Conservation (phyloP, 2,797 vertebrate species). For the Acanthis flammea region DNA sequence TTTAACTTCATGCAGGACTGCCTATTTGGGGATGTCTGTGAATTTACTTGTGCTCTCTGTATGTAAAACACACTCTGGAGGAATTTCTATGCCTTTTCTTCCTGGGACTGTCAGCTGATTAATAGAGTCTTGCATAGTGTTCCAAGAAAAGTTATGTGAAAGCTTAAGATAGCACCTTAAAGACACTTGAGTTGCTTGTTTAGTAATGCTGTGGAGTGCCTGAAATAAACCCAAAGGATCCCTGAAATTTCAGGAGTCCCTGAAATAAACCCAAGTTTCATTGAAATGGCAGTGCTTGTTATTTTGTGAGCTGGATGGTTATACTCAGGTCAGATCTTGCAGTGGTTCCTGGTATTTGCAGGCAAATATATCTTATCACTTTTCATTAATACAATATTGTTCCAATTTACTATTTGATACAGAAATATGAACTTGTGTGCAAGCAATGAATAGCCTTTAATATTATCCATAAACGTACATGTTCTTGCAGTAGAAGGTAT, state of each 20-base stretch:
- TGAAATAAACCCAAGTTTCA: background rate
- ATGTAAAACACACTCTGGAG: background rate
- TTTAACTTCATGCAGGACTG: background rate
- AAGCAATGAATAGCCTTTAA: background rate
- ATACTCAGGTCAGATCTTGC: background rate
- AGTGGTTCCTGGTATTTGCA: background rate
- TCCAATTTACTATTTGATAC: background rate
- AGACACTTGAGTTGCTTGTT: background rate
- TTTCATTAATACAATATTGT: background rate
- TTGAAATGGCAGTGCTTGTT: background rate
- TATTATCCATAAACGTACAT: background rate
- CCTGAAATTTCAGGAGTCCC: background rate
- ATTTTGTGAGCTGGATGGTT: background rate
- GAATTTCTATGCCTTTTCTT: background rate
- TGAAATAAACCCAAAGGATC: background rate
- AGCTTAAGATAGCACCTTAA: background rate
- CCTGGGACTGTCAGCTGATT: too few relatives aligned
- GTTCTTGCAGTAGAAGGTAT: background rate
- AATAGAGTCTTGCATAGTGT: background rate
- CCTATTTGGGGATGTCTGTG: accelerated
- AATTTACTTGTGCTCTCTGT: background rate
- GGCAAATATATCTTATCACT: background rate
- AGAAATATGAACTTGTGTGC: background rate
- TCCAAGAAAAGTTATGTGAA: background rate
- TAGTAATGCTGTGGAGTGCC: background rate